Percentiles rank a stretch among this genome's conserved stretches.
Evolutionary conservation across 2,797 vertebrate species (phyloP).

Genomic region (Orestias chungarensis): DNA sequence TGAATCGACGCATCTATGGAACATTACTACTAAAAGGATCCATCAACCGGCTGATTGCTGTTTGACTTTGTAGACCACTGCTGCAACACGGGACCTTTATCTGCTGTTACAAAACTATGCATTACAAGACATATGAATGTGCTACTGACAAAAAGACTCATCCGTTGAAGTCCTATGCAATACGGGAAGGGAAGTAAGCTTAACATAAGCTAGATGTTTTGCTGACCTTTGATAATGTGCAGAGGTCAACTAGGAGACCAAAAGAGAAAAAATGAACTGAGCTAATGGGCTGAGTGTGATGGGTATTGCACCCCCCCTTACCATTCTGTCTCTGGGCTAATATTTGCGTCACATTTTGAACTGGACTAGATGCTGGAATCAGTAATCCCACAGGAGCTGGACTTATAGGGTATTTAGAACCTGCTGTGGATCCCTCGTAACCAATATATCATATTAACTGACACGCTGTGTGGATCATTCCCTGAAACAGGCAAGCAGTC

Average conservation of each 20-base stretch:
- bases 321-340: neutral
- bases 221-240: slow-evolving; percentile 16
- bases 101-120: slow-evolving; percentile 34
- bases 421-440: slow-evolving; percentile 12
- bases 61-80: slow-evolving; percentile 12
- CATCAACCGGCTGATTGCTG: neutral
- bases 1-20: slow-evolving; percentile 24
- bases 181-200: slow-evolving; percentile 1
- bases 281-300: slow-evolving; percentile 5
- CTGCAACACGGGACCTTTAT: slow-evolving; percentile 39
- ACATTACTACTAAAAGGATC: slow-evolving; percentile 17
- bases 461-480: slow-evolving; percentile 11
- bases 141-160: neutral
- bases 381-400: slow-evolving; percentile 27
- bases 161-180: slow-evolving; percentile 27
- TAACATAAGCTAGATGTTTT: slow-evolving; percentile 16
- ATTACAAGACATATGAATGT: slow-evolving; percentile 15
- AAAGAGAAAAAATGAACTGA: slow-evolving; percentile 1
- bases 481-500: slow-evolving; percentile 29
- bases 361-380: slow-evolving; percentile 17
- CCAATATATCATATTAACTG: neutral
- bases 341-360: slow-evolving; percentile 18
- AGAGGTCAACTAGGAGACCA: slow-evolving; percentile 23
- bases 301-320: neutral
- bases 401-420: neutral